phyloP scores from a whole-genome alignment of 2,797 vertebrate genomes.

The Pelochelys cantorii region DNA sequence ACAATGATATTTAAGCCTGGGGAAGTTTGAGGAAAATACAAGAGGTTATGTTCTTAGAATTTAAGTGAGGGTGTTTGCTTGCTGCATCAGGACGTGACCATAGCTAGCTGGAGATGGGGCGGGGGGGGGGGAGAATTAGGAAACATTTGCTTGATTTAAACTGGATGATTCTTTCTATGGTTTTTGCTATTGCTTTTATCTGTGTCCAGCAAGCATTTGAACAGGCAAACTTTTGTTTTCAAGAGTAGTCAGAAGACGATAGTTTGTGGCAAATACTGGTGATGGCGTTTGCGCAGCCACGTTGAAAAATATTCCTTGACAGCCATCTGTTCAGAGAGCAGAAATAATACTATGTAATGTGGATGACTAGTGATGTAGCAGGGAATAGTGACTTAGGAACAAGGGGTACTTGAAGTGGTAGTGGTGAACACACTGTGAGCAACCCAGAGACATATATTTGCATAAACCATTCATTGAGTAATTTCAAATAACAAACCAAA shows the following conservation, averaged over 20 bases:
- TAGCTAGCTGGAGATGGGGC: not conserved
- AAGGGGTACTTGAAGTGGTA: not conserved
- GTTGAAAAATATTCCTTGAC: not conserved
- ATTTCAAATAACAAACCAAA: not conserved
- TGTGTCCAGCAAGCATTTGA: not conserved
- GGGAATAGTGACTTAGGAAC: not conserved
- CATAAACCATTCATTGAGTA: not conserved
- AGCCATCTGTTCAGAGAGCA: not conserved
- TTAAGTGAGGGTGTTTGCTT: not conserved
- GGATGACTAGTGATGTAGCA: accelerated
- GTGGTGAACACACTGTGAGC: not conserved
- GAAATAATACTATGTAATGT: not conserved
- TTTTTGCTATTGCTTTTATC: not conserved
- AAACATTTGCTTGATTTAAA: not conserved
- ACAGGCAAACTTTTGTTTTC: not conserved
- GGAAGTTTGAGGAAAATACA: not conserved
- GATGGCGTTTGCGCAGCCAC: not conserved
- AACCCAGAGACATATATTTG: not conserved
- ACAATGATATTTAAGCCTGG: not conserved
- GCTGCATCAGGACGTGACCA: not conserved
- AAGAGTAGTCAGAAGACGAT: not conserved
- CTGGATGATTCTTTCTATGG: not conserved
- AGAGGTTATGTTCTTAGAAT: accelerated
- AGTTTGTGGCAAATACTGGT: not conserved
- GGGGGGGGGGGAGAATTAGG: too few species aligned